Evolutionary conservation across 1,140 invertebrate genomes (phyloP).

Genomic region (Drosophila novamexicana): DNA sequence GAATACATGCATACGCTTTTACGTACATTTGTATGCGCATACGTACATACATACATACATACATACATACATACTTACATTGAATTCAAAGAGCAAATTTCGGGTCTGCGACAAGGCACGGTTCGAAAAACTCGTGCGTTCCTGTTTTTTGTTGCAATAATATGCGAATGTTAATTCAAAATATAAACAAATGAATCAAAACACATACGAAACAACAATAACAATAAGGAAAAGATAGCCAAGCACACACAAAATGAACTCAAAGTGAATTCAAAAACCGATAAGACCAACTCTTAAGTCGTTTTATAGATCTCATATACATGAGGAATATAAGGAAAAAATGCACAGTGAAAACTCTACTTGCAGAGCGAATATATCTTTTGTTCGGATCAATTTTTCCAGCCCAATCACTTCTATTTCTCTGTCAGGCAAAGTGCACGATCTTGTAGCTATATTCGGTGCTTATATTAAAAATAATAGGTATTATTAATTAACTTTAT

Average conservation of each 20-base stretch:
- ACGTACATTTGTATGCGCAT: not conserved
- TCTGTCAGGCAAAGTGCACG: no score
- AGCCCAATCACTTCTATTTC: no score
- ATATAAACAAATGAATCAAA: constrained; percentile 34
- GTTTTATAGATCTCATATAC: not conserved
- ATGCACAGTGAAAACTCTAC: not conserved
- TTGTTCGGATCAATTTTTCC: no score
- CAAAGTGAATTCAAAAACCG: constrained; percentile 10
- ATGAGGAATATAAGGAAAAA: not conserved
- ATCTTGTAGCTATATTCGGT: no score
- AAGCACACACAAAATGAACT: constrained; percentile 8
- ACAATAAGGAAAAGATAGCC: constrained; percentile 10
- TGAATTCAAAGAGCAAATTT: constrained; percentile 33
- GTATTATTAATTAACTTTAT: no score
- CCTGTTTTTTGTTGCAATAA: constrained; percentile 30
- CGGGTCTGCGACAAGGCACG: constrained; percentile 10
- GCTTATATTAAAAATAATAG: no score
- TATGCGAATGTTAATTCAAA: constrained; percentile 41
- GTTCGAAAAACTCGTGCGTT: constrained; percentile 18
- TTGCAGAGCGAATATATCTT: not conserved
- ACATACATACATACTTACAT: not conserved
- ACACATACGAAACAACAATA: constrained; percentile 23
- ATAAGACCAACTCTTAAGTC: constrained; percentile 9
- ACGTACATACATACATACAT: not conserved
- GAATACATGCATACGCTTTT: not conserved